phyloP scores from a whole-genome alignment of 2,113 vertebrate species.

The Hydrochoerus hydrochaeris region DNA sequence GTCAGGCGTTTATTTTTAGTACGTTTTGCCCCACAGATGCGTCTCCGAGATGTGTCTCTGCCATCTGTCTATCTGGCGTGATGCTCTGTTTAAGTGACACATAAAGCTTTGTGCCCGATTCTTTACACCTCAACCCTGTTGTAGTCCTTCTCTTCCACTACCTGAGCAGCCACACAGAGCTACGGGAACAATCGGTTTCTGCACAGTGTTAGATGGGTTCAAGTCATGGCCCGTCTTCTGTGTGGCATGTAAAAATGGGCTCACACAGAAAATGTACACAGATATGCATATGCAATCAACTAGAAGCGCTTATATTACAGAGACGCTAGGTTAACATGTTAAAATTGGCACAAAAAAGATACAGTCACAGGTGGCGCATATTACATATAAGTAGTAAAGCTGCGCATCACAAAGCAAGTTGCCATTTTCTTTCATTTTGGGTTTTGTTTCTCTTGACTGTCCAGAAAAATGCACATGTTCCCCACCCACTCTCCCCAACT shows the following conservation, averaged over 20 bases:
- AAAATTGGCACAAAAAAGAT: neutral
- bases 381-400: neutral
- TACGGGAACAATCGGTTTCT: neutral
- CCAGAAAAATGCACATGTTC: neutral
- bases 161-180: neutral
- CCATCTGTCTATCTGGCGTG: constrained; percentile 54
- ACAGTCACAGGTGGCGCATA: neutral
- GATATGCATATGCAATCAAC: neutral
- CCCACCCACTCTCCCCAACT: neutral
- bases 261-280: neutral
- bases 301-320: neutral
- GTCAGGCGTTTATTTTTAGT: constrained; percentile 69
- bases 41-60: constrained; percentile 58
- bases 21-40: constrained; percentile 53
- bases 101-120: constrained; percentile 5
- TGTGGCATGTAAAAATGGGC: neutral
- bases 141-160: neutral
- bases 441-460: neutral
- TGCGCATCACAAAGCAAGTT: constrained; percentile 44
- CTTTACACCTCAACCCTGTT: constrained; percentile 28
- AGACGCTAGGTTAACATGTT: neutral
- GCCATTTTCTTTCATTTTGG: neutral
- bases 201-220: neutral
- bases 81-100: constrained; percentile 68
- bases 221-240: neutral